Conservation (phyloP, 92 coral and sea anemone genomes). For the Umimayanthus chanpuru region DNA sequence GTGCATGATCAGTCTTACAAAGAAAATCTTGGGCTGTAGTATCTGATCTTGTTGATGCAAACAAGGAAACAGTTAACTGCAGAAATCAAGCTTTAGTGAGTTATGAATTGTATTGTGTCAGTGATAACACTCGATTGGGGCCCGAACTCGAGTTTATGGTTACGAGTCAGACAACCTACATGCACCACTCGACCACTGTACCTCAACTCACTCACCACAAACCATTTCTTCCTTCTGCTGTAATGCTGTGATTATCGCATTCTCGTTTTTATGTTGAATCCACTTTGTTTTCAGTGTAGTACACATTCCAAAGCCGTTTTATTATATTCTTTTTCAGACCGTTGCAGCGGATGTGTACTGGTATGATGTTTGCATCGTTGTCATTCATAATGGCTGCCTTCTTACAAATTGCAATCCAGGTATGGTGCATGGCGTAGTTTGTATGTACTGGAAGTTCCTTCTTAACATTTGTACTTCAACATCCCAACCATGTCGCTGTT, state of each 20-base stretch:
- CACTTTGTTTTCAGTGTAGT: background rate
- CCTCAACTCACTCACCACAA: background rate
- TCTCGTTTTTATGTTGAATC: background rate
- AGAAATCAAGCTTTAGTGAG: too few species aligned
- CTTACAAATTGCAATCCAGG: constrained; percentile 90
- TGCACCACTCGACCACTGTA: background rate
- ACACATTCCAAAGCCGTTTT: background rate
- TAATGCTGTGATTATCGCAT: background rate
- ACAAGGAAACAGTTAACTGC: too few species aligned
- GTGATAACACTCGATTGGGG: too few species aligned
- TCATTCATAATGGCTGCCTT: constrained; percentile 95
- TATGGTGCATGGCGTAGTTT: constrained; percentile 49
- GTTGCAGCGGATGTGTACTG: constrained; percentile 96
- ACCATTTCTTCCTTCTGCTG: background rate
- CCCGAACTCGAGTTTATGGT: background rate
- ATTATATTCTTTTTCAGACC: constrained; percentile 63
- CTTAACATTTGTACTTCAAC: too few species aligned
- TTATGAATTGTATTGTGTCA: too few species aligned
- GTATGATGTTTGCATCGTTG: constrained; percentile 91
- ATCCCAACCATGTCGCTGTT: too few species aligned
- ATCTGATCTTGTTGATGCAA: too few species aligned
- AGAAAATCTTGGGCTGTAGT: too few species aligned
- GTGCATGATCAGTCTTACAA: too few species aligned
- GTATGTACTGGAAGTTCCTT: too few species aligned
- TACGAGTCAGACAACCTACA: background rate